Evolutionary conservation across 2,888 invertebrate genomes (phyloP), one percentile per base, ranked within the genome.

Genomic region (Xylocampa areola): DNA sequence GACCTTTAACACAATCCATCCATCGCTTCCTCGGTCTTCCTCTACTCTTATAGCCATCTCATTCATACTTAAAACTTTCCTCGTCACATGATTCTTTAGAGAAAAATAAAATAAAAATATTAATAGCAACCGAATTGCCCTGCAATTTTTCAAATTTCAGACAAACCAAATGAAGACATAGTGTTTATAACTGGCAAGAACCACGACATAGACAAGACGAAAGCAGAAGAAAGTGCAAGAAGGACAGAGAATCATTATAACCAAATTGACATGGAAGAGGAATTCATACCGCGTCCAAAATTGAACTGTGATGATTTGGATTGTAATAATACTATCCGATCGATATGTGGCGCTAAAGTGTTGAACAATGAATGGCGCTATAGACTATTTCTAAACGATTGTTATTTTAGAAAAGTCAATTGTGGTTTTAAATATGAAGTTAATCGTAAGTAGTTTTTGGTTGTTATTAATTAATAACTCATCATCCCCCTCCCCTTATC

Each of bases 391-490:
- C 41, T 87, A 29, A 93, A 93, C 6, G 87, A 90, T 0, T 93
- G 93, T 35, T 92, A 73, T 27, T 92, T 87, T 5, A 80, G 87
- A 10, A 92, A 91, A 66, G 93, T 93, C 0, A 93, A 92, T 14
- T 93, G 93, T 33, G 84, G 69, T 0, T 90, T 93, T 33, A 86
- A 69, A 27, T 79, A 87, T 58, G 79, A 77, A 1, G 40, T 62
- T 0, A 93, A 89, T 32, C 77, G 93, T 93, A 62, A 89, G 92
- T 89, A 57, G 36, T 1, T 32, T 25, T 29, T 41, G 13, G 14
- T 32, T 1, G 11, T n/a, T 5, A 0, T 70, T 75, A 0, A n/a
- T n/a, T n/a, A n/a, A n/a, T n/a, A n/a, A n/a, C n/a, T n/a, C n/a
- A n/a, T n/a, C n/a, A n/a, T n/a, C n/a, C n/a, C n/a, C n/a, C n/a